Evolutionary conservation across 2,113 vertebrate genomes (phyloP).

Genomic region (Prinia subflava): DNA sequence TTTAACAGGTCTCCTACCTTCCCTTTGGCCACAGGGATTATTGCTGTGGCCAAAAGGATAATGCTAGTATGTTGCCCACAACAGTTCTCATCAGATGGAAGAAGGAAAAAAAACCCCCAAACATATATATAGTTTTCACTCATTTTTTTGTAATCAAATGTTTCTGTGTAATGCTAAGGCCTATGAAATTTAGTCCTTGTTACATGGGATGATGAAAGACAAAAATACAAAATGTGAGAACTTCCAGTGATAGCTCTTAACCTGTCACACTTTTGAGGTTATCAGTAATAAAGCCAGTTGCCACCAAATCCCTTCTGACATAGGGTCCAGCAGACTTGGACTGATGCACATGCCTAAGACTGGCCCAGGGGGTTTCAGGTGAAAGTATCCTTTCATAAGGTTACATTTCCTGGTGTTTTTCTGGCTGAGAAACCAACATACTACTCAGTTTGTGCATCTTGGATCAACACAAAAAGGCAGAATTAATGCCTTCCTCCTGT

Average conservation of each 20-base stretch:
- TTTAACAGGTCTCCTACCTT: too few relatives aligned
- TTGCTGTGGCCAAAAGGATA: neutral
- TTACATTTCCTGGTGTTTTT: conserved; percentile 77
- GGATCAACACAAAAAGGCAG: conserved; percentile 69
- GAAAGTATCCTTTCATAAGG: neutral
- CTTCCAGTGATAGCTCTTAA: neutral
- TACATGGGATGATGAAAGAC: neutral
- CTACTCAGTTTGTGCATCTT: conserved; percentile 75
- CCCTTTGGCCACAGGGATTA: neutral
- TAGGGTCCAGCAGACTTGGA: neutral
- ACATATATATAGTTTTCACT: accelerated
- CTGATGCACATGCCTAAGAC: too few relatives aligned
- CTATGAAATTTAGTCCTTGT: neutral
- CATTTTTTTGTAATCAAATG: neutral
- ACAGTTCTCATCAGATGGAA: neutral
- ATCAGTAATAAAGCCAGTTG: neutral
- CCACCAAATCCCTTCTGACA: neutral
- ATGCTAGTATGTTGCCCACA: accelerated
- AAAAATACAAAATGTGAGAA: neutral
- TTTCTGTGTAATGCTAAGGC: neutral
- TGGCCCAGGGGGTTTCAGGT: neutral
- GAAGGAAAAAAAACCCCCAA: neutral
- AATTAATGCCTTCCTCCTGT: conserved; percentile 67
- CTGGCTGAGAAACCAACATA: conserved; percentile 72
- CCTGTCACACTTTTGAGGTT: neutral